phyloP scores from a whole-genome alignment of 2,888 invertebrate species.

The Trichacis sp. region DNA sequence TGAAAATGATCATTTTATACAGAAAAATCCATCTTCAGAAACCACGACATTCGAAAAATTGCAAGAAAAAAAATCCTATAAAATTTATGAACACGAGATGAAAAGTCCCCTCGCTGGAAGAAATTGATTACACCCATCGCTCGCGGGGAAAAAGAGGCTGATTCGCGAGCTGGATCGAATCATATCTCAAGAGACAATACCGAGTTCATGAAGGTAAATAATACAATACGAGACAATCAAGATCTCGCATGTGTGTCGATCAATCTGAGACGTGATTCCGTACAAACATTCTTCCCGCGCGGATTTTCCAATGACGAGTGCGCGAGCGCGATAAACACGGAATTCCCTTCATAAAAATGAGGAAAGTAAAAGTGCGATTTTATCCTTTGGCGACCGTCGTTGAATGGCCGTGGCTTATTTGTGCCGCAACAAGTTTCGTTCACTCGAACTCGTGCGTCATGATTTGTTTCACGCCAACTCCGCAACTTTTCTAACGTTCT shows the following conservation, averaged over 20 bases:
- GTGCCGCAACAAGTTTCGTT: conserved; percentile 32
- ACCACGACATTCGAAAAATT: too few relatives aligned
- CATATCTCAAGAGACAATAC: not conserved
- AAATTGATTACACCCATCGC: too few relatives aligned
- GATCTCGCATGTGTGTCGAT: too few relatives aligned
- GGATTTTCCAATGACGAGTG: conserved; percentile 22
- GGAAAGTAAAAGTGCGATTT: conserved; percentile 43
- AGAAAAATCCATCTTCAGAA: too few relatives aligned
- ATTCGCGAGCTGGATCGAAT: too few relatives aligned
- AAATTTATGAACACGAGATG: too few relatives aligned
- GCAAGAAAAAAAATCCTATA: too few relatives aligned
- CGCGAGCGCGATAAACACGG: conserved; percentile 13
- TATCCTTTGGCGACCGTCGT: conserved; percentile 40
- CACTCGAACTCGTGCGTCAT: conserved; percentile 22
- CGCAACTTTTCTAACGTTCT: too few relatives aligned
- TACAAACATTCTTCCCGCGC: not conserved
- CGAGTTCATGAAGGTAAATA: not conserved
- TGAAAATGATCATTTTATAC: too few relatives aligned
- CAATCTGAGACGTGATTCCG: too few relatives aligned
- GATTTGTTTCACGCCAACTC: not conserved
- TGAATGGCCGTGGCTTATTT: conserved; percentile 50
- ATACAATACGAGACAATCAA: not conserved
- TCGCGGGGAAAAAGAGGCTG: too few relatives aligned
- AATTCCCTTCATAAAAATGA: conserved; percentile 25
- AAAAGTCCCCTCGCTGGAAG: too few relatives aligned